Conservation (phyloP, 92 coral and sea anemone species). For the Parazoanthus atlanticus region DNA sequence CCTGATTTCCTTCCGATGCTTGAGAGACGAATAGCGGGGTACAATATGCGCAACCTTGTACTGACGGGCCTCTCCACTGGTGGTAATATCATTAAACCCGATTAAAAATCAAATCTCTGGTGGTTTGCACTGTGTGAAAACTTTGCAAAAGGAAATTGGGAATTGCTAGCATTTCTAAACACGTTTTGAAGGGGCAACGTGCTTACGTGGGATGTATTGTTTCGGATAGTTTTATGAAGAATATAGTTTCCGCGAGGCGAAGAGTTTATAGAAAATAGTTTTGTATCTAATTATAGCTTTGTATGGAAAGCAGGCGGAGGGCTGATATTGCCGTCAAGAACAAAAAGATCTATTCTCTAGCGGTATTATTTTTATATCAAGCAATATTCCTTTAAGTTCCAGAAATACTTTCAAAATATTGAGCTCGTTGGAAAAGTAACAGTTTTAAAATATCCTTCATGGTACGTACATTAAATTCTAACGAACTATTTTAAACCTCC, state of each 20-base stretch:
- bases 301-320: slow-evolving; percentile 22
- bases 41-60: slow-evolving; percentile 22
- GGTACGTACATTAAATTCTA: background rate
- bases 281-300: slow-evolving; percentile 16
- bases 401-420: background rate
- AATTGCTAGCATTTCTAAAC: background rate
- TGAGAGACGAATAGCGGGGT: slow-evolving; percentile 30
- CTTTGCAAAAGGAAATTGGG: slow-evolving; percentile 9
- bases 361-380: background rate
- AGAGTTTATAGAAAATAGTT: background rate
- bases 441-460: background rate
- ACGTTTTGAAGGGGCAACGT: background rate
- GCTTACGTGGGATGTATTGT: background rate
- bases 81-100: slow-evolving; percentile 30
- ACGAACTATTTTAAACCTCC: background rate
- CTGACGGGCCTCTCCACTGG: background rate
- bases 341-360: background rate
- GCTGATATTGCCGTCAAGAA: slow-evolving; percentile 3
- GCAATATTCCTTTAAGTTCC: background rate
- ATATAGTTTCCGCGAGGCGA: slow-evolving; percentile 25
- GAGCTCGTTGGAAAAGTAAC: slow-evolving; percentile 10
- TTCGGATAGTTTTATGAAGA: background rate
- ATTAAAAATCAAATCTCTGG: slow-evolving; percentile 32
- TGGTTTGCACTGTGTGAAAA: slow-evolving; percentile 36
- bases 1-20: slow-evolving; percentile 33